Base-by-base conservation (phyloP, 2,797 vertebrate genomes). In the Chrysocyon brachyurus region DNA sequence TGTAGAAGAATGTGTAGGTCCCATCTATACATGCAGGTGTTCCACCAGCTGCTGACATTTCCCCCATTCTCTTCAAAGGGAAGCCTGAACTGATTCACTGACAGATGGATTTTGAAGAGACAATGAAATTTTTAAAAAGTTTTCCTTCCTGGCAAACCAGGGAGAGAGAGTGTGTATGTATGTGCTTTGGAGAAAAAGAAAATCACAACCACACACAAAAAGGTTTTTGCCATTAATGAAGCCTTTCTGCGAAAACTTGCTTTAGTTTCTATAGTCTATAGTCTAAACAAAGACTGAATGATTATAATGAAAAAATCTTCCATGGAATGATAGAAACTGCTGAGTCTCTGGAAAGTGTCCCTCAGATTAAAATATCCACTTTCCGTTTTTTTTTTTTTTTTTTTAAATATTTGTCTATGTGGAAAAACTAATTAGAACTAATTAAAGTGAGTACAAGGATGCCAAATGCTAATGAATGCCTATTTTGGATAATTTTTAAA, bases 401-500 rank as follows among this genome's bases (percentile, higher is more conserved):
- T 82, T 49, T 85, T 85, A 57, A 17, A 33, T 97, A 97, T 96
- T 96, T 97, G 49, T 57, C 96, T 97, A 96, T 88, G 54, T 96
- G 52, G 54, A 97, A 90, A 85, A 70, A 97, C 85, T 95, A 97
- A 98, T 90, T 97, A 91, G 79, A 97, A 97, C 64, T 96, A 94
- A 97, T 73, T 96, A 91, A 86, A 94, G 91, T 97, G 79, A 93
- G 77, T 87, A 96, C 94, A 97, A 94, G 82, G 88, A 97, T 95
- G 94, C 70, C 86, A 59, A 97, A 95, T 63, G 70, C 87, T 98
- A 97, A 97, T 97, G 96, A 98, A 91, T 57, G 31, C 93, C 95
- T 97, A 85, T 93, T 98, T 97, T 94, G 57, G 57, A 97, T 98
- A 97, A 81, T 95, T 98, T 98, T 98, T 93, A 97, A 97, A 89